Evolutionary conservation across 2,113 vertebrate genomes (phyloP).

Genomic region (Falcunculus frontatus): DNA sequence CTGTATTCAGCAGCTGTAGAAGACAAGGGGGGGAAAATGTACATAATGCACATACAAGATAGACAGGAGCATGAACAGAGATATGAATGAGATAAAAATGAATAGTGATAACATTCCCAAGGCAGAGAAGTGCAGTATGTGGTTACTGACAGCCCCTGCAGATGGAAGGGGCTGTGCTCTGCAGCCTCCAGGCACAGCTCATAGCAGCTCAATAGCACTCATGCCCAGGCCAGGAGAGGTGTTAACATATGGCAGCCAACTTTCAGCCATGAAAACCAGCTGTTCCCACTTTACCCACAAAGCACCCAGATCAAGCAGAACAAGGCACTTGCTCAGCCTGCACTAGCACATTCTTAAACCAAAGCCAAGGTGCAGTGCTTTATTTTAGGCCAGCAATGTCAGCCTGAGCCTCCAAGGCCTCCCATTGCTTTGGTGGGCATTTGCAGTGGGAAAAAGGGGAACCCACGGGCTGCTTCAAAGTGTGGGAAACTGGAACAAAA

Average conservation of each 20-base stretch:
- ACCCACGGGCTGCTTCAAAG: neutral
- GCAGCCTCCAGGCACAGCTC: neutral
- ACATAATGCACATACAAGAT: neutral
- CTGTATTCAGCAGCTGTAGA: neutral
- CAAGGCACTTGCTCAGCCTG: neutral
- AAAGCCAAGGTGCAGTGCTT: neutral
- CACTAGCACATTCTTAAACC: neutral
- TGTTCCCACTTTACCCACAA: neutral
- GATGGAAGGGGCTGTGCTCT: neutral
- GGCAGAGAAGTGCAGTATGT: neutral
- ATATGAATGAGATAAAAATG: neutral
- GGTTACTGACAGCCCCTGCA: neutral
- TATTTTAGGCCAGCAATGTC: neutral
- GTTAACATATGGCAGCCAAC: neutral
- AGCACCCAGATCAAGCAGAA: neutral
- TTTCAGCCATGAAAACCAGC: neutral
- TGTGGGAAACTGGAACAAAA: neutral
- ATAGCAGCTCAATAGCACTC: neutral
- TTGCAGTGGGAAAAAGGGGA: neutral
- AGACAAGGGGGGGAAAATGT: neutral
- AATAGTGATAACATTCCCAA: neutral
- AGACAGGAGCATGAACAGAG: neutral
- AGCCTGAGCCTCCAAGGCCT: neutral
- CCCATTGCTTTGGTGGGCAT: accelerated
- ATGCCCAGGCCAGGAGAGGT: neutral